Conservation (phyloP, 2,113 vertebrate genomes). For the Brachyhypopomus occidentalis region DNA sequence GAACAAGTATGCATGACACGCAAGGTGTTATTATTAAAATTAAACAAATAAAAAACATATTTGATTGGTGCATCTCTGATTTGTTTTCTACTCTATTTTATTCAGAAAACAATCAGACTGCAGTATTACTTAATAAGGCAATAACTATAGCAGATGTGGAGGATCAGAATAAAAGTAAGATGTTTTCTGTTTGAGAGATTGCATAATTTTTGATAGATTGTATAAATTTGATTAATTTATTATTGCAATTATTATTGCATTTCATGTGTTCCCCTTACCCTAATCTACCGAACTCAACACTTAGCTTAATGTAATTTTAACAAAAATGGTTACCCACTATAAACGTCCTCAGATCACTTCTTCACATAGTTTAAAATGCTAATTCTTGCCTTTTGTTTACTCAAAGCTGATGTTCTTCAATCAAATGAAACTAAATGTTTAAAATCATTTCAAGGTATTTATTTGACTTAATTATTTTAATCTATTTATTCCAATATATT, state of each 20-base stretch:
- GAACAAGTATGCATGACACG: too few relatives aligned
- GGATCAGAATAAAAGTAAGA: neutral
- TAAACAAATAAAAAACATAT: too few relatives aligned
- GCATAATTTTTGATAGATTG: too few relatives aligned
- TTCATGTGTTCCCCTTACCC: too few relatives aligned
- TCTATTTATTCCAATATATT: neutral
- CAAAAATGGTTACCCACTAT: too few relatives aligned
- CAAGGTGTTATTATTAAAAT: too few relatives aligned
- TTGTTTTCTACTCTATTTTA: neutral
- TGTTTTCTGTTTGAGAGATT: neutral
- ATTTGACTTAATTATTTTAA: neutral
- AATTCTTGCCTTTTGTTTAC: neutral
- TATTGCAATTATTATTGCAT: too few relatives aligned
- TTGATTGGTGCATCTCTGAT: neutral
- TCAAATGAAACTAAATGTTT: neutral
- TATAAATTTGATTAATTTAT: too few relatives aligned
- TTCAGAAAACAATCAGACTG: neutral
- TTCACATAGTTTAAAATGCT: neutral
- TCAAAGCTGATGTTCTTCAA: neutral
- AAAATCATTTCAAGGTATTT: slow-evolving; percentile 26
- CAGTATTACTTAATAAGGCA: neutral
- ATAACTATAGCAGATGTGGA: neutral
- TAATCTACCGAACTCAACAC: too few relatives aligned
- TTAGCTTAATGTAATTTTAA: too few relatives aligned
- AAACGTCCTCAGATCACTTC: too few relatives aligned